Base-by-base conservation (phyloP, 2,888 invertebrate genomes). In the Achlya flavicornis region DNA sequence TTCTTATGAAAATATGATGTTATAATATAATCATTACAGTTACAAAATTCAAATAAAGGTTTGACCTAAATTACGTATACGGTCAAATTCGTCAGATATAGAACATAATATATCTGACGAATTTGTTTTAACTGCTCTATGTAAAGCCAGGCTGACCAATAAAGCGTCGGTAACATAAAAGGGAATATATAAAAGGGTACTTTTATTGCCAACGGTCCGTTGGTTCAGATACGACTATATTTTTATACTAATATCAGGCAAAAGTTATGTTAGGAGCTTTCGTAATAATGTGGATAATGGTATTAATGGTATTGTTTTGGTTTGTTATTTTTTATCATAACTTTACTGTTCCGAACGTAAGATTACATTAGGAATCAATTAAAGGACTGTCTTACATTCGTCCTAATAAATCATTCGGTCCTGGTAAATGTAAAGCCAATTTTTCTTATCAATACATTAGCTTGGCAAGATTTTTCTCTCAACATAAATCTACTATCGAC, bases 231-330 rank as follows among this genome's bases (percentile, higher is more conserved):
- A 73, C 66, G 73, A 73, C 77, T 76, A 77, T 77, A 69, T 81
- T 78, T 79, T 75, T 77, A 79, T 82, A 71, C 70, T 65, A 63
- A 75, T 78, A 80, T 80, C 77, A 77, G 71, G 78, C 75, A 79
- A 76, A 76, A 78, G 48, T 53, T 53, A 53, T 53, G 53, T 53
- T 53, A 53, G 46, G 46, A 46, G 53, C 53, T 19, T 7, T 53
- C 19, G 16, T 53, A 41, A 4, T 41, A 41, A 41, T 41, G 12
- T 41, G 41, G 12, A 41, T 41, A 19, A 53, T 10, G 19, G 19
- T 53, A 53, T 53, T 41, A 19, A 53, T 10, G 19, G 19, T 53
- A 53, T 53, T 53, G n/a, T 53, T 53, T 53, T 53, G 19, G 53
- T 53, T 53, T n/a, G 53, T 53, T 19, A 48, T 48, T 16, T 48